Base-by-base conservation (phyloP, 64 coral and sea anemone genomes). In the Stichodactyla mertensii region DNA sequence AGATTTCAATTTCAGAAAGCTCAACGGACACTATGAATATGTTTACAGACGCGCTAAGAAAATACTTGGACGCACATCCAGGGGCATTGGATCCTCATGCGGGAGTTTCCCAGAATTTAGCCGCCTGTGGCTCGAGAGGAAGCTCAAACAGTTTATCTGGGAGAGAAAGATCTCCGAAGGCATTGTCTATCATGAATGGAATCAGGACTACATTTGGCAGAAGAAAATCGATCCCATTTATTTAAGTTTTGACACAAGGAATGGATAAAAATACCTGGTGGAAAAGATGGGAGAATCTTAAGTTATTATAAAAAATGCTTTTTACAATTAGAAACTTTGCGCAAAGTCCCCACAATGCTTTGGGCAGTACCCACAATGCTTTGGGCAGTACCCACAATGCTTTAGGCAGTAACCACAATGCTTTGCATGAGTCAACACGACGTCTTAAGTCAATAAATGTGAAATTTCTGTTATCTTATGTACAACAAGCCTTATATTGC, bases 1-100 rank as follows among this genome's bases (percentile, higher is more conserved):
- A 96, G 83, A 96, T 96, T 61, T 93, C 94, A 2, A 93, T 88
- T 22, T 89, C 92, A 11, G 94, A 96, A 57, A 87, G 88, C 52
- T 96, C 89, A 16, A 78, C 77, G 10, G 94, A 96, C 16, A 93
- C 94, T 6, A 81, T 90, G n/a, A 70, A 90, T 71, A 78, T 96
- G 84, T 90, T 96, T 52, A 84, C 83, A 9, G 94, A 96, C 24
- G 82, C 80, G n/a, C 23, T 92, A 7, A 81, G 77, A 57, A 78
- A 77, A 20, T 92, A 83, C 57, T 55, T 92, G 61, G 86, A 87
- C 51, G 90, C 90, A 0, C 90, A 92, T 60, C 90, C 85, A 0
- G 55, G 60, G 19, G 83, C 83, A 55, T 23, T 85, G 6, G 56
- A 58, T 15, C 83, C 83, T 23, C 54, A 36, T 14, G 83, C 55